Evolutionary conservation across 2,888 invertebrate genomes (phyloP), one percentile per base, ranked within the genome.

Genomic region (Rhodophaea formosa): DNA sequence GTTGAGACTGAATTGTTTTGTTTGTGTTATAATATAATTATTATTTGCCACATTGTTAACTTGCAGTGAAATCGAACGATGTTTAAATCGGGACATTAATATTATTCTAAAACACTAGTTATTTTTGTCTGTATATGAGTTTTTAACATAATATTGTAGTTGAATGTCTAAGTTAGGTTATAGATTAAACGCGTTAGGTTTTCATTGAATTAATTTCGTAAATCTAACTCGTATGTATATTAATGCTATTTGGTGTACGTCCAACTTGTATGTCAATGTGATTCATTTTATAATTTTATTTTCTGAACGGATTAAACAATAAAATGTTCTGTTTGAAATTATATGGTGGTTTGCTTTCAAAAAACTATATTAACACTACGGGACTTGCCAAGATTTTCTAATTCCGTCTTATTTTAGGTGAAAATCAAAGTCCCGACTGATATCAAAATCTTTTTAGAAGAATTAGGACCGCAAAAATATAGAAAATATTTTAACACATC

Each of bases 1-100:
- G 89, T 89, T 89, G 90, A 90, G 91, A 91, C 90, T 91, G 91
- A 90, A 81, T 90, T 89, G 88, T 89, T 89, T 90, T 89, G 89
- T 89, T 90, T 88, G 83, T 88, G 87, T 89, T 89, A 86, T 88
- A 80, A 83, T 30, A 51, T 35, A 35, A 83, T 84, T 80, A 88
- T 88, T 88, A 88, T 88, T 88, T 88, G 82, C 81, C 82, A 78
- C 70, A 73, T 84, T 80, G 82, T 83, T 80, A 78, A 81, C 79
- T 74, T 71, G 23, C 56, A 56, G 56, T 43, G 43, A 56, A 46
- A 39, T 16, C 47, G 16, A 35, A 15, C 15, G 43, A 71, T 75
- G 80, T 79, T 78, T 72, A 77, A 69, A 73, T 76, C 74, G 77
- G 74, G 74, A 69, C 70, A 74, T 75, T 75, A 77, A 76, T 77